Percentiles rank a stretch among this genome's conserved stretches.
Evolutionary conservation across 2,797 vertebrate genomes (phyloP).

Genomic region (Phalloptychus januarius): DNA sequence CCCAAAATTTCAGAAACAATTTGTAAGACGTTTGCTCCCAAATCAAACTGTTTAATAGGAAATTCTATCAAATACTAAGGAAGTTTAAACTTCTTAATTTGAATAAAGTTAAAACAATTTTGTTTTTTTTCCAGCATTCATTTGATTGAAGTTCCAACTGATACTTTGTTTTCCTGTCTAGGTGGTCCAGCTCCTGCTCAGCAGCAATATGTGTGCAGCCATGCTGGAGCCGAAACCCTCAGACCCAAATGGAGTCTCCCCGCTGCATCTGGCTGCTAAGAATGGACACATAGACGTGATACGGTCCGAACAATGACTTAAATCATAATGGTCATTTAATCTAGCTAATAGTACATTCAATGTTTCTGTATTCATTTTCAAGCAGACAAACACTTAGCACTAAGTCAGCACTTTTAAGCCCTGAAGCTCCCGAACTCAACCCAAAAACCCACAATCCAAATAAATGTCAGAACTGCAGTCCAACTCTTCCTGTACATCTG

Average conservation of each 20-base stretch:
- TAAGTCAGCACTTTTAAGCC: neutral
- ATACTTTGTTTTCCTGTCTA: constrained; percentile 26
- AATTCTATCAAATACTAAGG: neutral
- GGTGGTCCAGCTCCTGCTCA: constrained; percentile 94
- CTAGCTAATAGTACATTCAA: neutral
- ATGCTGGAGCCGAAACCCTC: constrained; percentile 94
- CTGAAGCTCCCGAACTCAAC: neutral
- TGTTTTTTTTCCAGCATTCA: neutral
- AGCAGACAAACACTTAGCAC: neutral
- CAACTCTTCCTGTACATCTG: neutral
- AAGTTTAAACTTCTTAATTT: neutral
- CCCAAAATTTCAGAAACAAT: neutral
- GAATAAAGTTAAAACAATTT: neutral
- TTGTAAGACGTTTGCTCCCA: neutral
- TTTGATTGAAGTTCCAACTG: neutral
- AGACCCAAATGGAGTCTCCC: constrained; percentile 94
- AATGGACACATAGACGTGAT: constrained; percentile 98
- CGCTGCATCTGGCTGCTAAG: constrained; percentile 94
- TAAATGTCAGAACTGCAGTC: neutral
- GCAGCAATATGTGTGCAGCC: constrained; percentile 94
- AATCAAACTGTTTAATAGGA: neutral
- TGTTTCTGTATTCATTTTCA: neutral
- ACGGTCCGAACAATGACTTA: constrained; percentile 79
- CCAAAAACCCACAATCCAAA: neutral
- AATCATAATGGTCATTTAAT: neutral